Evolutionary conservation across 2,888 invertebrate species (phyloP).

Genomic region (Bibio marci): DNA sequence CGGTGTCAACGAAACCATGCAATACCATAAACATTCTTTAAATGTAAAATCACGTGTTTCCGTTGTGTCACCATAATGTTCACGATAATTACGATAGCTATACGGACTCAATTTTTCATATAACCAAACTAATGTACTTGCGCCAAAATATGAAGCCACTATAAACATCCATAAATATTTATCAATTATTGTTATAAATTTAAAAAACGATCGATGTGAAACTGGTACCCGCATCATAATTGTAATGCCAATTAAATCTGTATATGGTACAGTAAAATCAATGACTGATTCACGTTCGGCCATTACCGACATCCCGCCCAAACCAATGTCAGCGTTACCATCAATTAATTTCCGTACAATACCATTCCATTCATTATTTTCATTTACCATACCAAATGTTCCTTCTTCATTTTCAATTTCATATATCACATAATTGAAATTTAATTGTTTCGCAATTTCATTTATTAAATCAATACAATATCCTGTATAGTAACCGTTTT

Average conservation of each 20-base stretch:
- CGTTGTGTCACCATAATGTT: conserved; percentile 82
- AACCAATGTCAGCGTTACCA: conserved; percentile 81
- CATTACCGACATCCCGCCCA: conserved; percentile 92
- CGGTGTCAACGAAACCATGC: conserved; percentile 95
- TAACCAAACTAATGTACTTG: conserved; percentile 85
- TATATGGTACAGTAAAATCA: conserved; percentile 96
- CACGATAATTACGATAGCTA: conserved; percentile 87
- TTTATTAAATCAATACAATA: conserved; percentile 91
- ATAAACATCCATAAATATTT: conserved; percentile 95
- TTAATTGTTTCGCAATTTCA: conserved; percentile 64
- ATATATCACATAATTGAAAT: conserved; percentile 80
- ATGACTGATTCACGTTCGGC: conserved; percentile 93
- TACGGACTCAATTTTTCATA: conserved; percentile 97
- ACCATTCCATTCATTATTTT: conserved; percentile 69
- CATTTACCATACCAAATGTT: conserved; percentile 78
- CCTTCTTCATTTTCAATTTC: conserved; percentile 54
- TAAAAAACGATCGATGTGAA: conserved; percentile 82
- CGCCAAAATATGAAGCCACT: conserved; percentile 85
- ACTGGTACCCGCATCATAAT: conserved; percentile 87
- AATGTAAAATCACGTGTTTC: conserved; percentile 88
- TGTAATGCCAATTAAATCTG: conserved; percentile 92
- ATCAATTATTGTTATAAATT: conserved; percentile 90
- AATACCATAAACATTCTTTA: conserved; percentile 97
- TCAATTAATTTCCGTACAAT: conserved; percentile 66
- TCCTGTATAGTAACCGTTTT: conserved; percentile 57